A percentile compares a stretch with the other conserved stretches of the same genome.
Evolutionary conservation across 2,797 vertebrate species (phyloP).

Genomic region (Macropodus opercularis): DNA sequence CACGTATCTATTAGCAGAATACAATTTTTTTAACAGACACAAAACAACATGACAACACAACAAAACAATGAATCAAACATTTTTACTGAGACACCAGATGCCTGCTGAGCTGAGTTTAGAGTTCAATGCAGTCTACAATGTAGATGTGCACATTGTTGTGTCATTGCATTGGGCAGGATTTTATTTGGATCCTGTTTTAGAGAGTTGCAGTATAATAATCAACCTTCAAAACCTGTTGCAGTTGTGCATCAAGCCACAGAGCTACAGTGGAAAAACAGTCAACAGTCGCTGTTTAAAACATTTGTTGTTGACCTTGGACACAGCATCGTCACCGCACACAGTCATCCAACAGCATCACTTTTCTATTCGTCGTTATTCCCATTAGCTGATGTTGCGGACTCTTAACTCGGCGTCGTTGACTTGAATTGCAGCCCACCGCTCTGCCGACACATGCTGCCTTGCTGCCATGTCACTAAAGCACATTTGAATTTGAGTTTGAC

Average conservation of each 20-base stretch:
- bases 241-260: background rate
- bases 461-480: conserved; percentile 40
- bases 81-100: background rate
- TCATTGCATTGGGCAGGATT: background rate
- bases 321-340: background rate
- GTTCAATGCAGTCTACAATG: background rate
- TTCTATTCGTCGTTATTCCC: too few species aligned
- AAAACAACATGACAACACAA: too few species aligned
- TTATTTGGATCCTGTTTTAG: background rate
- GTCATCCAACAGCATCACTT: background rate
- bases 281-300: background rate
- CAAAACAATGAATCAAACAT: too few species aligned
- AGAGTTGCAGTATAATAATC: too few species aligned
- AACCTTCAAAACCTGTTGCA: background rate
- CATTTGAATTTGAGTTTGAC: conserved; percentile 44
- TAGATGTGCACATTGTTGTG: background rate
- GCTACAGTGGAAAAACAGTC: background rate
- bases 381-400: background rate
- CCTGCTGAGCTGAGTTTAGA: background rate
- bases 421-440: background rate
- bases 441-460: conserved; percentile 14
- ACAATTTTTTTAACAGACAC: too few species aligned
- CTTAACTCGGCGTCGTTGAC: conserved; percentile 8
- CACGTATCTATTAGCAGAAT: too few species aligned
- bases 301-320: background rate